phyloP scores from a whole-genome alignment of 2,797 vertebrate genomes.

The Acridotheres tristis region DNA sequence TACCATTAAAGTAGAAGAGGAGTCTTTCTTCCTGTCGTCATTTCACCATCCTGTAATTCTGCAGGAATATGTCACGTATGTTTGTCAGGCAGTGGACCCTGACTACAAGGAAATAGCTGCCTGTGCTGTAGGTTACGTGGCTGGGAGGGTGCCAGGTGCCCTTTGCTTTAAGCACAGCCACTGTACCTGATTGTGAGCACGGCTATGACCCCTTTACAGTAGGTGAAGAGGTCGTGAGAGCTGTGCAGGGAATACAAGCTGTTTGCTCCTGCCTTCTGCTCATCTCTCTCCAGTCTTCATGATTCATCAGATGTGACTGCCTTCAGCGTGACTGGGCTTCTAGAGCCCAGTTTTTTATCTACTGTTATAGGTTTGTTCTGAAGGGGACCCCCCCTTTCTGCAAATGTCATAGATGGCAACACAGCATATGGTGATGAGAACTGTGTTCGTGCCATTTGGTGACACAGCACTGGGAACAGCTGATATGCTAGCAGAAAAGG shows the following conservation, averaged over 20 bases:
- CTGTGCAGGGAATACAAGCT: not conserved
- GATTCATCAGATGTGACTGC: slow-evolving; percentile 23
- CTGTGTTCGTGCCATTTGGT: not conserved
- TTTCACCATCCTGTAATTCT: not conserved
- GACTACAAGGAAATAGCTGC: not conserved
- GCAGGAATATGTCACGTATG: accelerated
- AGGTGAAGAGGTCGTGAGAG: not conserved
- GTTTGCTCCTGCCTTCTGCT: not conserved
- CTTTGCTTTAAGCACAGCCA: not conserved
- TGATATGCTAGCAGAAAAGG: not conserved
- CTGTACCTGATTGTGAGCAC: not conserved
- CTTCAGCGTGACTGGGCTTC: not conserved
- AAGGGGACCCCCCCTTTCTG: not conserved
- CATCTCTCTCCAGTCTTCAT: not conserved
- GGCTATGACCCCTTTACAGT: not conserved
- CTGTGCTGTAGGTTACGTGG: not conserved
- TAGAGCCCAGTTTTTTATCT: not conserved
- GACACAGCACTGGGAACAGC: not conserved
- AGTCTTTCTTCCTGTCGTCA: not conserved
- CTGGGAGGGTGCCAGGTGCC: not conserved
- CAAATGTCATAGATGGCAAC: not conserved
- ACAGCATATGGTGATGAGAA: not conserved
- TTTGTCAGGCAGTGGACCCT: not conserved
- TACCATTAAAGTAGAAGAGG: not conserved
- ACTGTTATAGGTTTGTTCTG: not conserved